These are phyloP conservation scores for Hemiprocne comata DNA, from an alignment of 2,113 vertebrate genomes.

Conservation along the genomic window DNA sequence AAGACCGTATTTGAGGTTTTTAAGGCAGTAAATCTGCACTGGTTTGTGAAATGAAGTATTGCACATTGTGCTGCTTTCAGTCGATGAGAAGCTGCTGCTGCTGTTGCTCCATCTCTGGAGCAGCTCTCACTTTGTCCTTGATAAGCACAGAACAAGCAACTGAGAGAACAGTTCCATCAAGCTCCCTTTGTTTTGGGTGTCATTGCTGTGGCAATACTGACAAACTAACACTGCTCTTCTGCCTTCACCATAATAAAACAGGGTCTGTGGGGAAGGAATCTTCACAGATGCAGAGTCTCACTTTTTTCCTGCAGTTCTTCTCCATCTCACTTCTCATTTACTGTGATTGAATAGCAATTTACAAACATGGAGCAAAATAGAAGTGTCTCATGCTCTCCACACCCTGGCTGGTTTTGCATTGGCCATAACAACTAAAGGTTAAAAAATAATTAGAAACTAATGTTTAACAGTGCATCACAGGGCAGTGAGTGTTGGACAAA, in stretches of 20 bases:
- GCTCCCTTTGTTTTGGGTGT: background rate
- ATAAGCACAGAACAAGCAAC: background rate
- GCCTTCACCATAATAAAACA: background rate
- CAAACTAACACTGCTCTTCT: background rate
- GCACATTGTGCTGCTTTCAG: background rate
- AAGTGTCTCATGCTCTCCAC: background rate
- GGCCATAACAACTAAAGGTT: rapidly evolving
- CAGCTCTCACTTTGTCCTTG: rapidly evolving
- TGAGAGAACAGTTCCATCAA: background rate
- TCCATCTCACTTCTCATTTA: rapidly evolving
- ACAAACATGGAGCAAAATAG: background rate
- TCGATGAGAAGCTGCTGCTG: background rate
- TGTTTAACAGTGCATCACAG: rapidly evolving
- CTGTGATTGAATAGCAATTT: background rate
- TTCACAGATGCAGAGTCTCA: background rate
- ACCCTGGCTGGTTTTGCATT: rapidly evolving
- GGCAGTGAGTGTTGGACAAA: rapidly evolving
- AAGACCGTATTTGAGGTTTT: background rate
- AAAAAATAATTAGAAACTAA: rapidly evolving
- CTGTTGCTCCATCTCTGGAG: background rate
- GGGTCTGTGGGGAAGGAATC: background rate
- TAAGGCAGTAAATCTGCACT: background rate
- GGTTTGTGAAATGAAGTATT: background rate
- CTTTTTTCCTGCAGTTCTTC: background rate
- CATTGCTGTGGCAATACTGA: rapidly evolving